Evolutionary conservation across 1,140 invertebrate genomes (phyloP), one percentile per base, ranked within the genome.

Genomic region (Brachionus rubens): DNA sequence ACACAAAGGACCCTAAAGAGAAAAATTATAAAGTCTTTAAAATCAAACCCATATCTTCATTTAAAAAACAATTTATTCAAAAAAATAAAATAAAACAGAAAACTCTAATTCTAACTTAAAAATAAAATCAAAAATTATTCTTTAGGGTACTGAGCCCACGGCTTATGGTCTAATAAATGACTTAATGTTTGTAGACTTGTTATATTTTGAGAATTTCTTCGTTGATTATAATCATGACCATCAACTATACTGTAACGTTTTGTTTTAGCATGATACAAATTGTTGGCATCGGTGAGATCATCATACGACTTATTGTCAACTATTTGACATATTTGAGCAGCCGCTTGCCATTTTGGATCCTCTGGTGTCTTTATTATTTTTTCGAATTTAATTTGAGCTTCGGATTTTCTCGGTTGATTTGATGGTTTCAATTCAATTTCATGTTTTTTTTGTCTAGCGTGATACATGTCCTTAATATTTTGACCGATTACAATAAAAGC

Each of bases 1-100:
- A 83, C 79, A 26, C 78, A 78, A 4, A 81, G 78, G 9, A 82
- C 81, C 48, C 82, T 83, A 77, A 41, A 78, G n/a, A 79, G 24
- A 77, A 46, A 76, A 78, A 75, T 30, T 10, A 21, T 47, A 46
- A 19, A 16, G 5, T n/a, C 16, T 19, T 24, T 19, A 16, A 47
- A 40, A 46, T 21, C 10, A 47, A 24, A 54, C 24, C 33, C 52
- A 54, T 14, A 28, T 28, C 33, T 28, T n/a, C 12, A 3, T n/a
- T 46, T 67, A 67, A 28, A 67, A 24, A 46, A 67, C 36, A n/a
- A n/a, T n/a, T n/a, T n/a, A n/a, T n/a, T n/a, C n/a, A n/a, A n/a
- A n/a, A n/a, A n/a, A n/a, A n/a, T n/a, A n/a, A n/a, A n/a, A n/a
- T n/a, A n/a, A n/a, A n/a, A n/a, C n/a, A n/a, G n/a, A n/a, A n/a